Conservation (phyloP, 2,113 vertebrate genomes). For the Heloderma charlesbogerti region DNA sequence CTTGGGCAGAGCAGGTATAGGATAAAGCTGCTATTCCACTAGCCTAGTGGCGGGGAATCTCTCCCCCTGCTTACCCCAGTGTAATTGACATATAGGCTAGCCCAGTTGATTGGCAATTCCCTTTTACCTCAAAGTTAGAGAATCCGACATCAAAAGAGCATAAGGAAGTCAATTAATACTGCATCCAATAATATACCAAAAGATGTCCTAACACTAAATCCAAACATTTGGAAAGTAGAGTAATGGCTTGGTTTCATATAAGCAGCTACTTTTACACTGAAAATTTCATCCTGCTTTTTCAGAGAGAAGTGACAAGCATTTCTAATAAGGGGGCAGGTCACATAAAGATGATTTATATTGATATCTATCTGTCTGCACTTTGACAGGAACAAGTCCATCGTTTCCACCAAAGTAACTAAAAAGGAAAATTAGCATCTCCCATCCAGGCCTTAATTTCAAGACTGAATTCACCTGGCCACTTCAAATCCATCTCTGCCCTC, state of each 20-base stretch:
- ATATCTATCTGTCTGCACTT: constrained; percentile 74
- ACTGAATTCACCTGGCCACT: constrained; percentile 70
- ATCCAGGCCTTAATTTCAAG: constrained; percentile 72
- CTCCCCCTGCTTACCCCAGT: neutral
- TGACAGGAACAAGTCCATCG: constrained; percentile 68
- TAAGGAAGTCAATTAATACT: constrained; percentile 43
- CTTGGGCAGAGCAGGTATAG: neutral
- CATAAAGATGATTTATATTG: constrained; percentile 76
- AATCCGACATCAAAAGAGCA: constrained; percentile 33
- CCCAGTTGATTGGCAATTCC: neutral
- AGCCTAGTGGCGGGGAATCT: neutral
- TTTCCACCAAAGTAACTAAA: constrained; percentile 69
- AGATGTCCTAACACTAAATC: constrained; percentile 58
- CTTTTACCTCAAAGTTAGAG: constrained; percentile 29
- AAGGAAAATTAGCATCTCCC: constrained; percentile 73
- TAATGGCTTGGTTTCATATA: constrained; percentile 68
- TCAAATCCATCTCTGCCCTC: constrained; percentile 67
- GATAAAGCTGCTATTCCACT: neutral
- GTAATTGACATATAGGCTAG: neutral
- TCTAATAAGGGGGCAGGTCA: constrained; percentile 74
- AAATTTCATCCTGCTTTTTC: constrained; percentile 65
- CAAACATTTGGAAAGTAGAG: constrained; percentile 67
- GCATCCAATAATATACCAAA: neutral
- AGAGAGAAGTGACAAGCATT: constrained; percentile 70
- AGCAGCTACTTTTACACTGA: constrained; percentile 54